Conservation (phyloP, 2,113 vertebrate genomes). For the Solea solea region DNA sequence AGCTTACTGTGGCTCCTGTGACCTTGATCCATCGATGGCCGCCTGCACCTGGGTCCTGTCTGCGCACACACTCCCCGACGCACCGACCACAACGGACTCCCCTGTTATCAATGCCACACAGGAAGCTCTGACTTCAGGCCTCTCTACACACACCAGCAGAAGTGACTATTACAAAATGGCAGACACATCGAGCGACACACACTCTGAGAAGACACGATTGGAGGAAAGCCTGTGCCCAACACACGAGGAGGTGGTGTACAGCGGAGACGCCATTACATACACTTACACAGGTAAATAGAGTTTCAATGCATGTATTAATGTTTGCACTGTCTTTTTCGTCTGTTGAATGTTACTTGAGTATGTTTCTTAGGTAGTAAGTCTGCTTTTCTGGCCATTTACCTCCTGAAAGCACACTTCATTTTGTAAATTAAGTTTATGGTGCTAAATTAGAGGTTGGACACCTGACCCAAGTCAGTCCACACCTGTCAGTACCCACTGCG, state of each 20-base stretch:
- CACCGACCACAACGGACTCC: constrained; percentile 16
- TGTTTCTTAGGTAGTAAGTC: too few species aligned
- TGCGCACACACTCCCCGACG: constrained; percentile 1
- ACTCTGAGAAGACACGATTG: not conserved
- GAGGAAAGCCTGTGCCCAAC: constrained; percentile 73
- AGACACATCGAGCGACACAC: constrained; percentile 8
- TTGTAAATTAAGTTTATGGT: too few species aligned
- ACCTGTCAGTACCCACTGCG: too few species aligned
- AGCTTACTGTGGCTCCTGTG: constrained; percentile 86
- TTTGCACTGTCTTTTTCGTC: too few species aligned
- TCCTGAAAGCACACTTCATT: too few species aligned
- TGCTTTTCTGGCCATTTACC: too few species aligned
- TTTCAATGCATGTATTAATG: not conserved
- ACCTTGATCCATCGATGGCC: constrained; percentile 81
- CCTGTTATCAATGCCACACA: constrained; percentile 12
- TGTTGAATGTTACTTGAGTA: too few species aligned
- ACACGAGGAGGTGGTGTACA: constrained; percentile 83
- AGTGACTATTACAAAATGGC: constrained; percentile 31
- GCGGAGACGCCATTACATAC: constrained; percentile 70
- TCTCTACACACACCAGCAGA: constrained; percentile 15
- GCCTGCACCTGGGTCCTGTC: constrained; percentile 80
- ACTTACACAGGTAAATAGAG: constrained; percentile 85
- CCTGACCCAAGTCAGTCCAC: too few species aligned
- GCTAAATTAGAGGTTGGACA: too few species aligned
- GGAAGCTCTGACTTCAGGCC: constrained; percentile 1